phyloP scores from a whole-genome alignment of 2,888 invertebrate genomes.

The Halictus quadricinctus region DNA sequence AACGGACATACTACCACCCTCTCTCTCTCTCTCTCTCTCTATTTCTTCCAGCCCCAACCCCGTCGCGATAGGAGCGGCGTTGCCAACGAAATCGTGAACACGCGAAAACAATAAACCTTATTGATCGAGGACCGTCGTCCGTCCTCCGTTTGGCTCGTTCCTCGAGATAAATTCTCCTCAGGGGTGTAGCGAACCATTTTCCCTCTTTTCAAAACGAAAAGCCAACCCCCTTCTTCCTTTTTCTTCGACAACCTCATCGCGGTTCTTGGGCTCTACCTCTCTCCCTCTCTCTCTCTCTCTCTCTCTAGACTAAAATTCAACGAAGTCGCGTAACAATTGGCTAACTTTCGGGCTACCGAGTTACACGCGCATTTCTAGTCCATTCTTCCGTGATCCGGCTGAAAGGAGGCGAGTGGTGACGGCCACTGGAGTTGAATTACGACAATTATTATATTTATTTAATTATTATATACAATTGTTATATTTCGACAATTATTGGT shows the following conservation, averaged over 20 bases:
- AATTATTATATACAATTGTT: no score
- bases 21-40: not conserved
- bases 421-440: conserved; percentile 8
- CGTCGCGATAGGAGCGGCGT: conserved; percentile 32
- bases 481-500: conserved; percentile 23
- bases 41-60: not conserved
- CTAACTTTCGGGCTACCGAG: conserved; percentile 27
- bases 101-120: conserved; percentile 58
- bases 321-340: conserved; percentile 31
- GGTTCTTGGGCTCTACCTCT: not conserved
- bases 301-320: conserved; percentile 8
- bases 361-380: conserved; percentile 39
- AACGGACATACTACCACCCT: conserved; percentile 18
- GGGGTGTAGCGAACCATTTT: conserved; percentile 28
- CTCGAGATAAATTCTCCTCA: conserved; percentile 17
- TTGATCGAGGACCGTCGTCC: conserved; percentile 43
- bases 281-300: not conserved
- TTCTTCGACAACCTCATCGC: not conserved
- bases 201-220: conserved; percentile 2
- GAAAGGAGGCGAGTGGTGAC: conserved; percentile 10
- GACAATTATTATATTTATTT: conserved; percentile 18
- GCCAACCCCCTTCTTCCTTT: not conserved
- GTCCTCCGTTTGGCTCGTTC: conserved; percentile 22
- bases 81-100: conserved; percentile 51
- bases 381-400: conserved; percentile 21